A percentile compares a stretch with the other conserved stretches of the same genome.
Conservation (phyloP, 1,140 invertebrate genomes). For the Brachionus sp. region DNA sequence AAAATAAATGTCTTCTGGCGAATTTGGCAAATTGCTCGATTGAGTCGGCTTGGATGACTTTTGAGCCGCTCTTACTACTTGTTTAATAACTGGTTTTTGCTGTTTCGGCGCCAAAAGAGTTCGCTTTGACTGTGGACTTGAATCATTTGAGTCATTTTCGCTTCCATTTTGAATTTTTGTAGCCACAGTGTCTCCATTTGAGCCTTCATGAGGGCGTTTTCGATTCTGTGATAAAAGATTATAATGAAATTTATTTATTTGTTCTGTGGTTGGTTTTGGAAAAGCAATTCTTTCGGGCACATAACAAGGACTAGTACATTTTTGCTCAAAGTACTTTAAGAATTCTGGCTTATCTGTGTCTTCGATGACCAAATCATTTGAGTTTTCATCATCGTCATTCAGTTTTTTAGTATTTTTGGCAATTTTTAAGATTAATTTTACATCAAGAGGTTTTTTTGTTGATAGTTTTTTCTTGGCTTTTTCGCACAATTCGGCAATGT, state of each 20-base stretch:
- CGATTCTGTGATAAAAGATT: conserved; percentile 16
- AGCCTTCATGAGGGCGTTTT: conserved; percentile 8
- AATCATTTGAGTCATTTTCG: conserved; percentile 30
- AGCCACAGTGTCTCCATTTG: background rate
- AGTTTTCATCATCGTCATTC: conserved; percentile 30
- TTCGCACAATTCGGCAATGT: background rate
- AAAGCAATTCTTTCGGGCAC: background rate
- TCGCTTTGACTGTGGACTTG: conserved; percentile 8
- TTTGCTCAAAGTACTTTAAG: conserved; percentile 42
- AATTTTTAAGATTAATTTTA: conserved; percentile 18
- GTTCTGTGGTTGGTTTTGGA: conserved; percentile 10
- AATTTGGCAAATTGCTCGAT: conserved; percentile 31
- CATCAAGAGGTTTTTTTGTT: background rate
- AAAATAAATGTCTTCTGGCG: conserved; percentile 7
- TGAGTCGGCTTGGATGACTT: conserved; percentile 8
- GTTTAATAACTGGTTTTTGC: background rate
- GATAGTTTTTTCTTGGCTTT: background rate
- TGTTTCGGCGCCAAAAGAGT: background rate
- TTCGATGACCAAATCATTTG: conserved; percentile 28
- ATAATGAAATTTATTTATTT: conserved; percentile 46
- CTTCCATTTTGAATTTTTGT: conserved; percentile 9
- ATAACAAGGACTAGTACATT: background rate
- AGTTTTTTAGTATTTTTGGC: background rate
- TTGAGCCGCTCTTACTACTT: background rate
- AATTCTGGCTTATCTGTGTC: conserved; percentile 23